These are phyloP conservation scores for Ormyrus nitidulus DNA, from an alignment of 2,888 invertebrate genomes.

Conservation along the genomic window DNA sequence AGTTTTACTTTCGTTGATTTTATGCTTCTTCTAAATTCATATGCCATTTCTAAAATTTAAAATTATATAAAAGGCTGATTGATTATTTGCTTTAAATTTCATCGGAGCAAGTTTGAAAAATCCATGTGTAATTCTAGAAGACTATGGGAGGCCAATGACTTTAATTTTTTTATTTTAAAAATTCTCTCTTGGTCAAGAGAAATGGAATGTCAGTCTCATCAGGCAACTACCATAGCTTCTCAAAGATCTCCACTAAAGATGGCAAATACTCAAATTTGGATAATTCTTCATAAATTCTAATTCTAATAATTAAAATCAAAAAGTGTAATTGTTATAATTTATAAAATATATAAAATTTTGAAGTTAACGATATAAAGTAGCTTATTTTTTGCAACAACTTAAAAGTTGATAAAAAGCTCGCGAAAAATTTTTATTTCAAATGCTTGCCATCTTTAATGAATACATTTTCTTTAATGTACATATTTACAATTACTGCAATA, in stretches of 20 bases:
- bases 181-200: slow-evolving; percentile 23
- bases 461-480: slow-evolving; percentile 53
- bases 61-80: slow-evolving; percentile 15
- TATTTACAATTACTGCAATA: slow-evolving; percentile 57
- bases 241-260: slow-evolving; percentile 43
- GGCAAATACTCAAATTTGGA: slow-evolving; percentile 8
- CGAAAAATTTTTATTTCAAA: not conserved
- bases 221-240: slow-evolving; percentile 50
- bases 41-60: not conserved
- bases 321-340: no score
- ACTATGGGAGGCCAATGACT: slow-evolving; percentile 50
- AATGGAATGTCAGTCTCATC: slow-evolving; percentile 58
- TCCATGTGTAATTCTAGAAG: slow-evolving; percentile 45
- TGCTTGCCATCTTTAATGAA: slow-evolving; percentile 29
- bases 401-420: not conserved
- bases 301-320: no score
- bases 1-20: slow-evolving; percentile 39
- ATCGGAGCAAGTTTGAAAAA: slow-evolving; percentile 46
- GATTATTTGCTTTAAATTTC: slow-evolving; percentile 27
- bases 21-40: slow-evolving; percentile 24
- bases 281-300: not conserved
- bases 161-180: slow-evolving; percentile 25
- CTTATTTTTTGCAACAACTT: slow-evolving; percentile 2
- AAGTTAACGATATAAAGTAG: not conserved
- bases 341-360: no score